These are phyloP conservation scores for Exephanes ischioxanthus DNA, from an alignment of 2,888 invertebrate species.

Conservation along the genomic window DNA sequence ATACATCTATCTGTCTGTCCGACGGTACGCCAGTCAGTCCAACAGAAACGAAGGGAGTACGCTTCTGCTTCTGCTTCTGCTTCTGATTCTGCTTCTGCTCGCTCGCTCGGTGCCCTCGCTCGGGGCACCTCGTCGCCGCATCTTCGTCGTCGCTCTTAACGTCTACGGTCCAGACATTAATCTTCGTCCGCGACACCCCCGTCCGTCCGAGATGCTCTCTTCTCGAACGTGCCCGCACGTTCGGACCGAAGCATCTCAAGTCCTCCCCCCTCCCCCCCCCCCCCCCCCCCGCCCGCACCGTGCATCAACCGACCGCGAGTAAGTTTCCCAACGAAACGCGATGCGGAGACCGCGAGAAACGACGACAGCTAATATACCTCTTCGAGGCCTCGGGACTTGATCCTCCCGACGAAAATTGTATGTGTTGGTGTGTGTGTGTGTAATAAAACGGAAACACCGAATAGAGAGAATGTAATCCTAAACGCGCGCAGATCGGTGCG, in stretches of 20 bases:
- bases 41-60: constrained; percentile 39
- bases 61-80: constrained; percentile 46
- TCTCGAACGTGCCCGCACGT: constrained; percentile 51
- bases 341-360: constrained; percentile 25
- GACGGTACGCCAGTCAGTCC: constrained; percentile 57
- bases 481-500: background rate
- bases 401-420: background rate
- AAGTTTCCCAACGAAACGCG: constrained; percentile 26
- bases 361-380: constrained; percentile 58
- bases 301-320: constrained; percentile 34
- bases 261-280: background rate
- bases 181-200: constrained; percentile 67
- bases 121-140: constrained; percentile 49
- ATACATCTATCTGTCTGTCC: constrained; percentile 64
- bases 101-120: constrained; percentile 12
- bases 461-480: background rate
- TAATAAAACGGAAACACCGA: background rate
- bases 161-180: constrained; percentile 64
- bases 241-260: constrained; percentile 30
- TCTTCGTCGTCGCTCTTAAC: constrained; percentile 63
- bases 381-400: constrained; percentile 32
- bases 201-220: constrained; percentile 47
- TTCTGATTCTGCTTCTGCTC: constrained; percentile 23
- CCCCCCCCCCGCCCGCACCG: background rate
- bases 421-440: background rate